phyloP scores from a whole-genome alignment of 2,888 invertebrate genomes.

The Philereme transversata region DNA sequence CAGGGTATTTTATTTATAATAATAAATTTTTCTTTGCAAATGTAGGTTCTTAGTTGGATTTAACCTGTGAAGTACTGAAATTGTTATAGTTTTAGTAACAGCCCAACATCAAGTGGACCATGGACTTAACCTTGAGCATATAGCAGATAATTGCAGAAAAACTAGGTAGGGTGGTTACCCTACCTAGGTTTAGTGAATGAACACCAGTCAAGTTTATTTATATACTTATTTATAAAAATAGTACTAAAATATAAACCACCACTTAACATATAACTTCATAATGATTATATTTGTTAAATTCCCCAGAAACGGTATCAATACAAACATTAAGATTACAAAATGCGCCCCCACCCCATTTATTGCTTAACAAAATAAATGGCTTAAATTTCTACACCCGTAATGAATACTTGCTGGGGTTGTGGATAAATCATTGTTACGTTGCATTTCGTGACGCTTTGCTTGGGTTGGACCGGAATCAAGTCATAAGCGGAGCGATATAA shows the following conservation, averaged over 20 bases:
- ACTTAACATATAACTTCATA: slow-evolving; percentile 13
- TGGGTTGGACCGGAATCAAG: slow-evolving; percentile 15
- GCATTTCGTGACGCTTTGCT: slow-evolving; percentile 67
- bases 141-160: no score
- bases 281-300: slow-evolving; percentile 38
- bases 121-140: no score
- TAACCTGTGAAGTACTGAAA: no score
- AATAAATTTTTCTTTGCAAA: no score
- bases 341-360: slow-evolving; percentile 68
- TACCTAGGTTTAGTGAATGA: no score
- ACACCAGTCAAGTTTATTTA: no score
- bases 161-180: no score
- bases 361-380: slow-evolving; percentile 82
- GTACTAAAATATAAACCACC: background rate
- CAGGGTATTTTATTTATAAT: no score
- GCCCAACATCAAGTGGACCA: no score
- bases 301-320: slow-evolving; percentile 48
- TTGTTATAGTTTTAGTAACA: no score
- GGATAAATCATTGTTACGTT: slow-evolving; percentile 80
- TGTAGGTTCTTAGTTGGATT: no score
- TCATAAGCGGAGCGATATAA: slow-evolving; percentile 21
- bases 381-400: slow-evolving; percentile 83
- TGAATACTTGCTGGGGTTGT: slow-evolving; percentile 80
- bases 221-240: no score
- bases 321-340: slow-evolving; percentile 67